Conservation (phyloP, 2,888 invertebrate genomes). For the Cephonodes hylas region DNA sequence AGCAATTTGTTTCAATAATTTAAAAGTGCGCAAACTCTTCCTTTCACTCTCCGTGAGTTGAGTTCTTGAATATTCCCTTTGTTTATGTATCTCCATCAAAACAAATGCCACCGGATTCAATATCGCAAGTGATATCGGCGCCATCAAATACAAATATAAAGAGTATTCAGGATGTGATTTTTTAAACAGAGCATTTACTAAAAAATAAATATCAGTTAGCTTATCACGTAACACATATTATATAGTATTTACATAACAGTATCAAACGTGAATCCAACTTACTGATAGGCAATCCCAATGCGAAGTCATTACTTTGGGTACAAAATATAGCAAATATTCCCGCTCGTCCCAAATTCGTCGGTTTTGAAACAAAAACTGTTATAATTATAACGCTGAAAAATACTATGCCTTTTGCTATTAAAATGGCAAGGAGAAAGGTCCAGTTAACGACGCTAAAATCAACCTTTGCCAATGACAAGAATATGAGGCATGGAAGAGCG, state of each 20-base stretch:
- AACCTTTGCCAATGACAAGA: slow-evolving; percentile 92
- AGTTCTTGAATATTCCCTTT: slow-evolving; percentile 54
- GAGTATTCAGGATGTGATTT: slow-evolving; percentile 94
- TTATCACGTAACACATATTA: not conserved
- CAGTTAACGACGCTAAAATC: slow-evolving; percentile 93
- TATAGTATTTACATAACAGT: not conserved
- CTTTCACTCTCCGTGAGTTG: slow-evolving; percentile 38
- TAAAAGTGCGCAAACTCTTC: slow-evolving; percentile 51
- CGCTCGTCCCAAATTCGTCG: slow-evolving; percentile 90
- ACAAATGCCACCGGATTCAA: slow-evolving; percentile 95
- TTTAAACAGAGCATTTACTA: slow-evolving; percentile 92
- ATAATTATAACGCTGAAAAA: slow-evolving; percentile 90
- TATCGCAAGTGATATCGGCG: slow-evolving; percentile 95
- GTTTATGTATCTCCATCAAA: slow-evolving; percentile 90
- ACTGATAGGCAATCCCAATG: slow-evolving; percentile 97
- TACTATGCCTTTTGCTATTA: slow-evolving; percentile 91
- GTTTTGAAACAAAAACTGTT: slow-evolving; percentile 89
- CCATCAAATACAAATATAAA: slow-evolving; percentile 94
- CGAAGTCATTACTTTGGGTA: slow-evolving; percentile 98
- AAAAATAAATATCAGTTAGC: slow-evolving; percentile 30
- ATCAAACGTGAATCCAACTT: slow-evolving; percentile 48
- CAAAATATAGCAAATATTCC: slow-evolving; percentile 97
- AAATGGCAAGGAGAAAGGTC: slow-evolving; percentile 92
- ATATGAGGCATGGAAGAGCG: slow-evolving; percentile 94
- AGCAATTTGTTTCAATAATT: slow-evolving; percentile 70